These are phyloP conservation scores for Sebastes oblongus DNA, from an alignment of 2,797 vertebrate species.

Conservation along the genomic window DNA sequence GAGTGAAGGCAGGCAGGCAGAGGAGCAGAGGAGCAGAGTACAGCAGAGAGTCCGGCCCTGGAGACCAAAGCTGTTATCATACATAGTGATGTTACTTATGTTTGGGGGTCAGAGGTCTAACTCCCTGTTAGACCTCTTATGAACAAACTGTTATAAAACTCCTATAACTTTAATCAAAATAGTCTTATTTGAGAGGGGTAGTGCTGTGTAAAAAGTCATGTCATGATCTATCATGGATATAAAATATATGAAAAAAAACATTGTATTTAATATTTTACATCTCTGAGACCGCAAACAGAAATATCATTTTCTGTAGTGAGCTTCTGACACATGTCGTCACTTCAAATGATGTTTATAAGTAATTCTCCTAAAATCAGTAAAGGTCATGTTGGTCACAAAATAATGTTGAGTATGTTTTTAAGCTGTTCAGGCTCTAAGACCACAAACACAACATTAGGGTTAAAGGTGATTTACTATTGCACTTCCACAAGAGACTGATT, in stretches of 20 bases:
- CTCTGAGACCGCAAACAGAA: not conserved
- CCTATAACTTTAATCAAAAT: not conserved
- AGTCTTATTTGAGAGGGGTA: not conserved
- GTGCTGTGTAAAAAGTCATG: not conserved
- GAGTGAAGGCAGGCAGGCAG: no score
- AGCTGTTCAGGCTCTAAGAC: not conserved
- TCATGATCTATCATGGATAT: not conserved
- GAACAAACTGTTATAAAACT: no score
- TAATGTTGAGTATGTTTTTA: not conserved
- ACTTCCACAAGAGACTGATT: no score
- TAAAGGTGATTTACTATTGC: no score
- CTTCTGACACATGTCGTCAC: not conserved
- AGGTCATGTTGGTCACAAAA: not conserved
- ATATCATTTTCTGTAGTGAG: not conserved
- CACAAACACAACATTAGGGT: not conserved
- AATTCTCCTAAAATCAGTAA: not conserved
- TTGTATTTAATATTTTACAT: not conserved
- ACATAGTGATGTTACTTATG: no score
- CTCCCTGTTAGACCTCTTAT: not conserved
- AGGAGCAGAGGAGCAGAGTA: no score
- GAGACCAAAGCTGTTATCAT: no score
- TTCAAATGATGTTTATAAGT: not conserved
- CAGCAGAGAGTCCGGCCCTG: no score
- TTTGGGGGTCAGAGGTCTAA: not conserved
- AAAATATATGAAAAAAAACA: not conserved